Evolutionary conservation across 2,888 invertebrate species (phyloP).

Genomic region (Eupithecia subumbrata): DNA sequence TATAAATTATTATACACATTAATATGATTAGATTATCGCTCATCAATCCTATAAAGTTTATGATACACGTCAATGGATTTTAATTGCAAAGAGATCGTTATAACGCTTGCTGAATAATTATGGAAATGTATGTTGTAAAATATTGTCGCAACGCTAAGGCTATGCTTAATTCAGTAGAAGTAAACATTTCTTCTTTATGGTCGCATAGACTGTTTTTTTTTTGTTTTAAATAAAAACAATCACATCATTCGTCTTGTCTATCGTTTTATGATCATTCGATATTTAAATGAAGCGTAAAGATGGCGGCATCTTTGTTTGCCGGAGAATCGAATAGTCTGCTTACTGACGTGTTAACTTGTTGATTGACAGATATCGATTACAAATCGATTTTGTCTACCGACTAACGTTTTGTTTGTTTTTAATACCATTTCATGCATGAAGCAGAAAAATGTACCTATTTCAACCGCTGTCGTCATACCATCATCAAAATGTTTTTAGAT

Average conservation of each 20-base stretch:
- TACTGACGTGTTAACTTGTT: constrained; percentile 39
- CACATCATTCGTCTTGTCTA: constrained; percentile 35
- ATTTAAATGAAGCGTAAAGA: constrained; percentile 61
- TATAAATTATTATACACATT: constrained; percentile 18
- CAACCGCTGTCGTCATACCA: not conserved
- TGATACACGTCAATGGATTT: constrained; percentile 41
- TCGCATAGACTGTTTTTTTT: not conserved
- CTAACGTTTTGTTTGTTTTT: constrained; percentile 30
- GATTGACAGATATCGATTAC: constrained; percentile 37
- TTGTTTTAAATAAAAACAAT: constrained; percentile 39
- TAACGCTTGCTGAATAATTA: constrained; percentile 42
- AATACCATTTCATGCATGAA: not conserved
- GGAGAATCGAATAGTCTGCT: constrained; percentile 33
- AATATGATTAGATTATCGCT: constrained; percentile 27
- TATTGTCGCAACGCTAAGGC: constrained; percentile 31
- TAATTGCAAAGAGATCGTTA: constrained; percentile 39
- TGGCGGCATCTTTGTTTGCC: constrained; percentile 30
- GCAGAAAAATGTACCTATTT: not conserved
- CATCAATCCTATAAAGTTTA: constrained; percentile 39
- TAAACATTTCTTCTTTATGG: constrained; percentile 26
- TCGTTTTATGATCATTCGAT: constrained; percentile 55
- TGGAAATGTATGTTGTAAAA: constrained; percentile 40
- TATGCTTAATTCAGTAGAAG: not conserved
- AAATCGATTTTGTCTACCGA: constrained; percentile 35
- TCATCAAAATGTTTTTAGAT: not conserved